A percentile compares a stretch with the other conserved stretches of the same genome.
These are phyloP conservation scores for Monochamus saltuarius DNA, from an alignment of 1,140 invertebrate species.

Conservation along the genomic window DNA sequence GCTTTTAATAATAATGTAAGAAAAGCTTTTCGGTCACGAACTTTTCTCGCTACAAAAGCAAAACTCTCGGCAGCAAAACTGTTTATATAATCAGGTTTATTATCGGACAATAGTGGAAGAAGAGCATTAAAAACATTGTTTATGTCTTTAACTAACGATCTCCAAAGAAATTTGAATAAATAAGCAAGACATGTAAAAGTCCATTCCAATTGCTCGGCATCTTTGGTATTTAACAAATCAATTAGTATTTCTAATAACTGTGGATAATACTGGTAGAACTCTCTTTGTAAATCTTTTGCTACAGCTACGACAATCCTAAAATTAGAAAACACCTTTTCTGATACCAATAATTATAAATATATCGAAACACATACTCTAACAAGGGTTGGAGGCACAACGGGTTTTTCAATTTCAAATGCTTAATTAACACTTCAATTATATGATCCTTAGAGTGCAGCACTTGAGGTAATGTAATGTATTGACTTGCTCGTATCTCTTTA, in stretches of 20 bases:
- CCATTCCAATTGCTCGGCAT: conserved; percentile 80
- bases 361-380: conserved; percentile 70
- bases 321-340: conserved; percentile 37
- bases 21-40: conserved; percentile 76
- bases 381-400: conserved; percentile 74
- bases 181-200: conserved; percentile 81
- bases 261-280: conserved; percentile 83
- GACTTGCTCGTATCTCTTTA: conserved; percentile 62
- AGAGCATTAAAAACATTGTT: conserved; percentile 71
- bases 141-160: conserved; percentile 79
- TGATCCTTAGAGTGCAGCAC: conserved; percentile 76
- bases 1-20: conserved; percentile 69
- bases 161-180: conserved; percentile 85
- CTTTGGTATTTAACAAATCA: conserved; percentile 71
- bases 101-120: conserved; percentile 71
- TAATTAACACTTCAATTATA: conserved; percentile 69
- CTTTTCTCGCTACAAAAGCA: conserved; percentile 87
- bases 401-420: conserved; percentile 70
- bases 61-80: conserved; percentile 94
- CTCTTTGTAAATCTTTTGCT: conserved; percentile 80
- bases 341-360: conserved; percentile 16
- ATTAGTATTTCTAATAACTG: conserved; percentile 69
- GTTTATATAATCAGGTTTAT: conserved; percentile 76
- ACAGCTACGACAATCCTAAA: conserved; percentile 79
- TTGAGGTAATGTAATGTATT: conserved; percentile 77